A percentile compares a stretch with the other conserved stretches of the same genome.
phyloP scores from a whole-genome alignment of 2,888 invertebrate genomes.

The Fragum whitleyi region DNA sequence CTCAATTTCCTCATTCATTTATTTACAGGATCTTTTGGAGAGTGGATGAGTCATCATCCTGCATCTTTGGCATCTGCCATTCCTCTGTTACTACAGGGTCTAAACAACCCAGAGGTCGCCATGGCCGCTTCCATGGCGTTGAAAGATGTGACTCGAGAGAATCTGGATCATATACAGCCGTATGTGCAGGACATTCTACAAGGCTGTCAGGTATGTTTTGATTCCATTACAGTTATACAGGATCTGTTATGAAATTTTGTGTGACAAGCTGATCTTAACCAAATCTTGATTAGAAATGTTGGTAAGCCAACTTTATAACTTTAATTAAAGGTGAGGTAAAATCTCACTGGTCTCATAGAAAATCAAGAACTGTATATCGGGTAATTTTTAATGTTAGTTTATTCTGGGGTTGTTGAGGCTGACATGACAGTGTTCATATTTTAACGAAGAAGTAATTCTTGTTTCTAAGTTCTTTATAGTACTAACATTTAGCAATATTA shows the following conservation, averaged over 20 bases:
- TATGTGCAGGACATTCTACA: constrained; percentile 91
- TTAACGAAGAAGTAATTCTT: too few species aligned
- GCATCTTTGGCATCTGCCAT: constrained; percentile 89
- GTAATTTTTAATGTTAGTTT: too few species aligned
- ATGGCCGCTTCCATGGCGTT: constrained; percentile 94
- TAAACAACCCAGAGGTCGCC: constrained; percentile 89
- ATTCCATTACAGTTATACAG: neutral
- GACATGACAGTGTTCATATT: too few species aligned
- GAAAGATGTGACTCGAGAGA: constrained; percentile 94
- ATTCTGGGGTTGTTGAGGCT: too few species aligned
- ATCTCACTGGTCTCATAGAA: neutral
- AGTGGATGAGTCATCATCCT: constrained; percentile 92
- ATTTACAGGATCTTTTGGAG: constrained; percentile 91
- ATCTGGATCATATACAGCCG: constrained; percentile 90
- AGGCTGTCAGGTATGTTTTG: constrained; percentile 87
- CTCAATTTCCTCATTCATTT: too few species aligned
- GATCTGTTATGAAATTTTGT: too few species aligned
- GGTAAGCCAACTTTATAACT: neutral
- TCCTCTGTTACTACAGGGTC: constrained; percentile 89
- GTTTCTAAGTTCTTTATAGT: too few species aligned
- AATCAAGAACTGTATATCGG: too few species aligned
- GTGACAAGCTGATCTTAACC: too few species aligned
- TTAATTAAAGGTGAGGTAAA: neutral
- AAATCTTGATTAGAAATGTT: too few species aligned
- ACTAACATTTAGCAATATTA: too few species aligned